Evolutionary conservation across 2,888 invertebrate genomes (phyloP).

Genomic region (Elegia similella): DNA sequence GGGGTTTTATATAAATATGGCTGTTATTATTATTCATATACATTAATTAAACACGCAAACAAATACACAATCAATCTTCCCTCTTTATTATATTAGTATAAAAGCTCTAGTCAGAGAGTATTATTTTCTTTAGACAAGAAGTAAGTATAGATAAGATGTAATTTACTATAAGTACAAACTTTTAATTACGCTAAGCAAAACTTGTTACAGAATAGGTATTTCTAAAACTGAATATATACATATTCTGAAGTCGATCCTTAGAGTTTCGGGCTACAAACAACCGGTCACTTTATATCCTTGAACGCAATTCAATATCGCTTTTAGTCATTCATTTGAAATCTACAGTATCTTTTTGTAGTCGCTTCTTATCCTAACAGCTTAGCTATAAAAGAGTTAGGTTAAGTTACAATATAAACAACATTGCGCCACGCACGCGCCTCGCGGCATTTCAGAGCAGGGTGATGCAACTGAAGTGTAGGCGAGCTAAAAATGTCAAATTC

Average conservation of each 20-base stretch:
- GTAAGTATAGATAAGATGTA: too few species aligned
- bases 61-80: too few species aligned
- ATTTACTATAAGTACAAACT: too few species aligned
- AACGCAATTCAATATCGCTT: neutral
- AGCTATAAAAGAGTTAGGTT: constrained; percentile 44
- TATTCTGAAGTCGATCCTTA: neutral
- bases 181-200: too few species aligned
- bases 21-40: too few species aligned
- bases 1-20: too few species aligned
- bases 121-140: too few species aligned
- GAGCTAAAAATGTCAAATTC: constrained; percentile 75
- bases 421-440: constrained; percentile 55
- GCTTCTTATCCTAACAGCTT: constrained; percentile 29
- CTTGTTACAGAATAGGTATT: too few species aligned
- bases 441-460: constrained; percentile 58
- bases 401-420: constrained; percentile 47
- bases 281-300: neutral
- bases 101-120: too few species aligned
- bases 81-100: too few species aligned
- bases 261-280: neutral
- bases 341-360: constrained; percentile 26
- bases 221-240: too few species aligned
- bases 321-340: neutral
- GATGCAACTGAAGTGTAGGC: constrained; percentile 50
- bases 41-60: too few species aligned